phyloP scores from a whole-genome alignment of 2,797 vertebrate species.

The Chromobotia macracanthus region DNA sequence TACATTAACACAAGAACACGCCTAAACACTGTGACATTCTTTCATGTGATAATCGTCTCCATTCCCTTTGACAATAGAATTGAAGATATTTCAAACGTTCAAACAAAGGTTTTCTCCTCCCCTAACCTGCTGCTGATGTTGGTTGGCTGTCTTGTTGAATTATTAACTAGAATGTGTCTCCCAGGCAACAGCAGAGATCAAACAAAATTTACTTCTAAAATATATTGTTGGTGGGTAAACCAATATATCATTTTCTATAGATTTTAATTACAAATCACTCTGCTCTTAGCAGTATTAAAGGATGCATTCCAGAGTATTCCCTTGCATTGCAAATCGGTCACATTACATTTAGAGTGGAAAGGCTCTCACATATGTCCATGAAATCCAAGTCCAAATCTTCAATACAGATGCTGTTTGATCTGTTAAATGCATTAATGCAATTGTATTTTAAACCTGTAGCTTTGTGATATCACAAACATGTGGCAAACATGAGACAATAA shows the following conservation, averaged over 20 bases:
- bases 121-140: constrained; percentile 26
- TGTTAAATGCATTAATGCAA: neutral
- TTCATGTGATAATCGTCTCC: constrained; percentile 32
- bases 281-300: neutral
- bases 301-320: neutral
- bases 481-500: no score
- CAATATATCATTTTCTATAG: neutral
- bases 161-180: constrained; percentile 66
- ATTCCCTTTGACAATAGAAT: neutral
- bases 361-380: no score
- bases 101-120: neutral
- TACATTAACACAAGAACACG: neutral
- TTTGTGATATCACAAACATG: neutral
- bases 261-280: neutral
- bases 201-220: constrained; percentile 59
- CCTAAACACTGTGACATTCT: constrained; percentile 11
- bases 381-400: no score
- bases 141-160: constrained; percentile 45
- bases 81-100: constrained; percentile 4
- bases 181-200: constrained; percentile 65
- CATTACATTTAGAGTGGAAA: neutral
- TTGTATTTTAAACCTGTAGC: neutral
- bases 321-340: neutral
- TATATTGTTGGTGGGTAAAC: constrained; percentile 32
- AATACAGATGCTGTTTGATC: neutral